A percentile compares a stretch with the other conserved stretches of the same genome.
phyloP scores from a whole-genome alignment of 2,797 vertebrate species.

The Rhincodon typus region DNA sequence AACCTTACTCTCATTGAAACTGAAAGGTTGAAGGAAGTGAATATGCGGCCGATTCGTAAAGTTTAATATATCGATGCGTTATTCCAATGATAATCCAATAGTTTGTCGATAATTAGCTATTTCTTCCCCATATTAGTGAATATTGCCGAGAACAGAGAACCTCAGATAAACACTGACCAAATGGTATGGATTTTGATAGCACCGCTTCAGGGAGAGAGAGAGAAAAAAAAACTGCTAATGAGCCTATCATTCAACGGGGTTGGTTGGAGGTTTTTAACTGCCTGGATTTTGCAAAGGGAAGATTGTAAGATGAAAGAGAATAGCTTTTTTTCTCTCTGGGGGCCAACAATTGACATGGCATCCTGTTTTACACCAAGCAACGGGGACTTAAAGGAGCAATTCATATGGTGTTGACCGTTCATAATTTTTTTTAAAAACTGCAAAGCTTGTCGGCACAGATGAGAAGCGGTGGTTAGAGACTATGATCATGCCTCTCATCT shows the following conservation, averaged over 20 bases:
- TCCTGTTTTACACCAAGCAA: background rate
- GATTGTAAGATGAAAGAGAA: background rate
- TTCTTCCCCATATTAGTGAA: background rate
- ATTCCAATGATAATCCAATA: background rate
- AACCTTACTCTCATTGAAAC: background rate
- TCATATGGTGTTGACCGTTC: slow-evolving; percentile 3
- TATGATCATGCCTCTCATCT: slow-evolving; percentile 53
- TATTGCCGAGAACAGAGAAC: background rate
- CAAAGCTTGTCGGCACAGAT: background rate
- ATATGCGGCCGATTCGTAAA: background rate
- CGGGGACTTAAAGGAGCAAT: background rate
- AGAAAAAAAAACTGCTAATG: background rate
- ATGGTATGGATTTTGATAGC: background rate
- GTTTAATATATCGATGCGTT: background rate
- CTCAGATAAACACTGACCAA: background rate
- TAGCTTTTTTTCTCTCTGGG: background rate
- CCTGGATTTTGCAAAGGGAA: background rate
- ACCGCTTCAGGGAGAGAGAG: background rate
- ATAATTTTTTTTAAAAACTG: background rate
- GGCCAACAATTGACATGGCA: too few species aligned
- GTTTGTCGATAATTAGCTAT: background rate
- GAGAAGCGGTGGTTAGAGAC: background rate
- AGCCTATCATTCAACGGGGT: too few species aligned
- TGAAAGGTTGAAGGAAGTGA: background rate
- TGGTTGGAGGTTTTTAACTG: background rate